Base-by-base conservation (phyloP, 2,113 vertebrate genomes). In the Brachyistius frenatus region DNA sequence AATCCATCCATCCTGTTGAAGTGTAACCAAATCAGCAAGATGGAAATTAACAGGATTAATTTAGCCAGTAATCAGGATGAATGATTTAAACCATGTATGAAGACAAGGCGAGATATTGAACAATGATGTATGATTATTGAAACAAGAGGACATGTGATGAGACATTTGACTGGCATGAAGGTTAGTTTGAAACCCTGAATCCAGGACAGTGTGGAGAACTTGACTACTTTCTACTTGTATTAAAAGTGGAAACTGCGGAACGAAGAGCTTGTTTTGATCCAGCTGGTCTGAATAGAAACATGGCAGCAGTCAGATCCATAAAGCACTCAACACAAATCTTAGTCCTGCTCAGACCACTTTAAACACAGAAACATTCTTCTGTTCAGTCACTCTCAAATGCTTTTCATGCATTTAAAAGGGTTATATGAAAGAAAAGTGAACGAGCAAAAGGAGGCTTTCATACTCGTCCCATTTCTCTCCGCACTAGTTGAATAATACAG, bases 401-500 rank as follows among this genome's bases (percentile, higher is more conserved):
- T 73, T 46, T 36, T 46, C 39, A 30, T 65, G 39, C 72, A 74
- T 65, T 72, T 74, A 65, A 65, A 62, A 37, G 69, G 53, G 23
- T 35, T 31, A 36, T 65, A 7, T 75, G 31, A 57, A 47, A 57
- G 63, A 75, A 66, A 36, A 44, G 30, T 32, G 41, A 47, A 33
- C 2, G 7, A 4, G 69, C 11, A 8, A 31, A 73, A 35, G 32
- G 4, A 64, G 5, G 50, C 60, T 74, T 54, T 74, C 50, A 44
- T 36, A 55, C 6, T 46, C 2, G 30, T 36, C 14, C 61, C 60
- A 74, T 74, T 56, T 47, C 50, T 47, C 30, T 55, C 5, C 6
- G 31, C 32, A 74, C 72, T 52, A 74, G 72, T 74, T 74, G 72
- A 74, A 74, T 74, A 74, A 65, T 74, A 74, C 23, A 36, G 61